Conservation (phyloP, 2,113 vertebrate species). For the Oryzias curvinotus region DNA sequence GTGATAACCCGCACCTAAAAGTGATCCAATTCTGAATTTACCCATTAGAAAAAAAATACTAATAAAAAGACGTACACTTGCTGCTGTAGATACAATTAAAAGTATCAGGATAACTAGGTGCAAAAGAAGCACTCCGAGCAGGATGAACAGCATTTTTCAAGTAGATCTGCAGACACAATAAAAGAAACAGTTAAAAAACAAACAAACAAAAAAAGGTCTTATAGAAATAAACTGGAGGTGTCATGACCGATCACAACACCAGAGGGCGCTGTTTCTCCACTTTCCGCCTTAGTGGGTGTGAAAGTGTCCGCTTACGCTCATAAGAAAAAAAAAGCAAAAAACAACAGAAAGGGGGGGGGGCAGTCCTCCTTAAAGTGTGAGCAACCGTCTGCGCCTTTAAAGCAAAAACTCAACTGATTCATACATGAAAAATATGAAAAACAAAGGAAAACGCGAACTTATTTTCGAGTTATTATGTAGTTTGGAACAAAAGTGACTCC, state of each 20-base stretch:
- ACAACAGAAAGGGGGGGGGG: conserved; percentile 1
- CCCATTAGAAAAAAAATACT: not conserved
- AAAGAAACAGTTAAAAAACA: not conserved
- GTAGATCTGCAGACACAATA: conserved; percentile 41
- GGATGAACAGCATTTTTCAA: conserved; percentile 76
- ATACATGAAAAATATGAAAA: not conserved
- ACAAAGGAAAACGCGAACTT: not conserved
- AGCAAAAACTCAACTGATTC: not conserved
- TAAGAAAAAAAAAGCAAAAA: conserved; percentile 24
- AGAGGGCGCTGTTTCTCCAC: conserved; percentile 53
- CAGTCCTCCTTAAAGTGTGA: no score
- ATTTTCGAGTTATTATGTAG: conserved; percentile 1
- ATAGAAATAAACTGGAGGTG: not conserved
- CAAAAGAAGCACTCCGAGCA: conserved; percentile 73
- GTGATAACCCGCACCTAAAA: no score
- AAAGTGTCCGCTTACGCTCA: conserved; percentile 65
- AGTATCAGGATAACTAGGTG: conserved; percentile 75
- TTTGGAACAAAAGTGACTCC: conserved; percentile 36
- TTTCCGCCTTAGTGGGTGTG: conserved; percentile 36
- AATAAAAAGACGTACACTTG: conserved; percentile 67
- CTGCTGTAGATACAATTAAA: conserved; percentile 74
- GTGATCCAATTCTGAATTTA: not conserved
- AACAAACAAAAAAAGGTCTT: not conserved
- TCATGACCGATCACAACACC: conserved; percentile 15
- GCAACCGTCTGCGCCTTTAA: not conserved